phyloP scores from a whole-genome alignment of 1,140 invertebrate genomes.

The Pentalonia nigronervosa region DNA sequence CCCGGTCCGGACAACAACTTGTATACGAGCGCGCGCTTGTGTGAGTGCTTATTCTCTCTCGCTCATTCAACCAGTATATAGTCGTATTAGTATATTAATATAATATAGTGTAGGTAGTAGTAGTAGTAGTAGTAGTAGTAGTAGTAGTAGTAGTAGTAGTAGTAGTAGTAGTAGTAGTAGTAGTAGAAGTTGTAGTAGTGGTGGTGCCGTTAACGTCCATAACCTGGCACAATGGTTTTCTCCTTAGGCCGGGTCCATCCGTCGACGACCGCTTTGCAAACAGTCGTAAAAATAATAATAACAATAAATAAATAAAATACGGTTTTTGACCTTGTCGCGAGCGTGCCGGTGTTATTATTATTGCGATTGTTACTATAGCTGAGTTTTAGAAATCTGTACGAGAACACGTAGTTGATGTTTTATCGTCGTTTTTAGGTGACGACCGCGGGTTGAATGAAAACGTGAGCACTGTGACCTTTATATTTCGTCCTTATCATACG shows the following conservation, averaged over 20 bases:
- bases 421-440: neutral
- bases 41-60: constrained; percentile 24
- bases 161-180: neutral
- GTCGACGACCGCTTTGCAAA: constrained; percentile 7
- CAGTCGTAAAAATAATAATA: constrained; percentile 44
- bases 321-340: constrained; percentile 10
- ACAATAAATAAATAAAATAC: constrained; percentile 41
- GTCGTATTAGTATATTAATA: neutral
- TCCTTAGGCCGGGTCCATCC: constrained; percentile 16
- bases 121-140: constrained; percentile 30
- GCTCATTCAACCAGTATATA: constrained; percentile 31
- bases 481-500: neutral
- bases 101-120: constrained; percentile 7
- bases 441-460: neutral
- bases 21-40: neutral
- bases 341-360: neutral
- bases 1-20: constrained; percentile 56
- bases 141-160: neutral
- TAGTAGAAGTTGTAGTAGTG: neutral
- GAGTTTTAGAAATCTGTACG: neutral
- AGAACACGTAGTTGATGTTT: neutral
- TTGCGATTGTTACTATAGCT: neutral
- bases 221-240: constrained; percentile 51
- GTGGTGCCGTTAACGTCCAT: constrained; percentile 25
- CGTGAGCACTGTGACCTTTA: constrained; percentile 37